Base-by-base conservation (phyloP, 2,113 vertebrate genomes). In the Pluvianellus socialis region DNA sequence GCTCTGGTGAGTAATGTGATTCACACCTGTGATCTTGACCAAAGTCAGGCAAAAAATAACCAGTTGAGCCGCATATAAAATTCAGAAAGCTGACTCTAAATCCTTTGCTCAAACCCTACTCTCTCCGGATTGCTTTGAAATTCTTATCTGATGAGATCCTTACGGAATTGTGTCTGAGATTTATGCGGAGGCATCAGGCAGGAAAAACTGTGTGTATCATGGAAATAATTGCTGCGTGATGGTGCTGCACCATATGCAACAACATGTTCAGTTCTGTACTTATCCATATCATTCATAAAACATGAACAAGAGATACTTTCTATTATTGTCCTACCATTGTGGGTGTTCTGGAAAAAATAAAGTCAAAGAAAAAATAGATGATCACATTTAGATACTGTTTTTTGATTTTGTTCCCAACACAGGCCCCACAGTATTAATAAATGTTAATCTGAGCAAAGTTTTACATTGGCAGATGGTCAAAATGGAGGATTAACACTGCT, bases 391-490 rank as follows among this genome's bases (percentile, higher is more conserved):
- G 16, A 62, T 79, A 40, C 8, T 35, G 14, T 13, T 80, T 88
- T 86, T 79, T 27, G 1, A 53, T 71, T 90, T 86, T 84, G 15
- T 79, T 90, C 56, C 61, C 24, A 58, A 45, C 8, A 49, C 24
- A 84, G 40, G 21, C 44, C 26, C 10, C 32, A 70, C 38, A 66
- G 32, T 76, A 75, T 61, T 88, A 77, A 44, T 86, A 84, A 91
- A 74, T 58, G 44, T 88, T 93, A 75, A 92, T 73, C 59, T 79
- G 65, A 93, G 56, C 33, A 55, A 86, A 86, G 14, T 88, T 95
- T 86, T 85, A 91, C 47, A 55, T 53, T 96, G 87, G 94, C 87
- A 74, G 18, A 47, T 82, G 28, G n/a, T 79, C 93, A 97, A 96
- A 95, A 92, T 79, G 33, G 53, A 73, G 67, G 82, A 96, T 97